These are phyloP conservation scores for Bubalus kerabau DNA, from an alignment of 2,113 vertebrate genomes.

Conservation along the genomic window DNA sequence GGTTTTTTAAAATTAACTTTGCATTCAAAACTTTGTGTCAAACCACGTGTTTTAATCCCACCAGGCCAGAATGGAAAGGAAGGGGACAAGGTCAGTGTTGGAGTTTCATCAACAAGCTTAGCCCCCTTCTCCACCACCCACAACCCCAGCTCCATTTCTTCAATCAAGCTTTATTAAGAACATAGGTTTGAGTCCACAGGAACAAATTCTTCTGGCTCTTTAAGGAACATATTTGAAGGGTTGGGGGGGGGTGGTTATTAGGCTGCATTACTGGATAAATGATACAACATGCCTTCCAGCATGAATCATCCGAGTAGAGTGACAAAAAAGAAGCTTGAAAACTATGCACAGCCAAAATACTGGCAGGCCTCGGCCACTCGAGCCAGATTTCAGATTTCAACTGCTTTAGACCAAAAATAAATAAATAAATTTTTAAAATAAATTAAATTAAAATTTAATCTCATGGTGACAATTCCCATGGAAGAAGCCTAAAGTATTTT, in stretches of 20 bases:
- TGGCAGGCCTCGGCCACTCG: conserved; percentile 60
- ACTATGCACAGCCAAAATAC: conserved; percentile 73
- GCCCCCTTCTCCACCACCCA: conserved; percentile 36
- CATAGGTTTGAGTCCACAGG: conserved; percentile 74
- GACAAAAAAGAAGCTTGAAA: conserved; percentile 75
- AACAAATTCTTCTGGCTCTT: conserved; percentile 81
- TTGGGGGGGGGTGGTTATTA: conserved; percentile 68
- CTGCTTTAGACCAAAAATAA: conserved; percentile 32
- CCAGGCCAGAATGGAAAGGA: not conserved
- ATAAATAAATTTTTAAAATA: not conserved
- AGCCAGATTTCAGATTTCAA: conserved; percentile 76
- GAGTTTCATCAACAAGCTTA: conserved; percentile 74
- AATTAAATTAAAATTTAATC: conserved; percentile 52
- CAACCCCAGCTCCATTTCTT: conserved; percentile 67
- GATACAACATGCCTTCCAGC: conserved; percentile 78
- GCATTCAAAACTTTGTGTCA: conserved; percentile 68
- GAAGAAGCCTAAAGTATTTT: conserved; percentile 66
- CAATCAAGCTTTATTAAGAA: conserved; percentile 79
- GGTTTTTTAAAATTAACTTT: conserved; percentile 71
- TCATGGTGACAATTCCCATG: conserved; percentile 67
- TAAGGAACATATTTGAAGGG: conserved; percentile 75
- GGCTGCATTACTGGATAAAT: conserved; percentile 75
- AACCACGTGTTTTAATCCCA: conserved; percentile 63
- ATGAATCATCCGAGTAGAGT: conserved; percentile 77
- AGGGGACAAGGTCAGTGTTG: conserved; percentile 20